Evolutionary conservation across 2,113 vertebrate species (phyloP), one percentile per base, ranked within the genome.

Genomic region (Arenaria interpres): DNA sequence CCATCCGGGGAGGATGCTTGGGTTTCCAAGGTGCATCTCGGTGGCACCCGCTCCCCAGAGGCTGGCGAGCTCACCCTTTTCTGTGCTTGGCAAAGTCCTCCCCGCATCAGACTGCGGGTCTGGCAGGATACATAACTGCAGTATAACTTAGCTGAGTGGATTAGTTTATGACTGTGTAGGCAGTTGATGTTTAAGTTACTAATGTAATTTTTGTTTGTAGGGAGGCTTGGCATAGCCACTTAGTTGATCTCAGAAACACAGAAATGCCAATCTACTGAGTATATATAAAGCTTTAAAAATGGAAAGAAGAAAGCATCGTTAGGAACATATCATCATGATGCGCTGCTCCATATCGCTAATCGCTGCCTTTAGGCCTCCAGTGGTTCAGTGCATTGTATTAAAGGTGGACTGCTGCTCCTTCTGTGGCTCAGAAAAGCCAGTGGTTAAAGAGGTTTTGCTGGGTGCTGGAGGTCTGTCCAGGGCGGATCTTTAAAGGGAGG

Each of bases 81-180:
- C 66, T 71, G 14, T 74, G 50, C 39, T 75, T 12, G 64, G 71
- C 32, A 43, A 21, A 71, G 50, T 51, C 91, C 39, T 85, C 12
- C 23, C 39, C 9, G 0, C 5, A 8, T 59, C 3, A 7, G 59
- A 51, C 48, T 53, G 28, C 30, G 48, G 45, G 23, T 89, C 77
- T 87, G 48, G 67, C 69, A 68, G 66, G 41, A 82, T 78, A 63
- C 68, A 60, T 81, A 74, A 62, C 45, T 88, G 30, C 4, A 33
- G 0, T 71, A 46, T 71, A 27, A 54, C 21, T 89, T 66, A 75
- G 46, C 66, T 6, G 11, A 72, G 78, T 18, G 60, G n/a, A 32
- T 95, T 88, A 59, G n/a, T 78, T 92, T 63, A 56, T 78, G 69
- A 35, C 64, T 89, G 66, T 39, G 62, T 95, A 91, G 89, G 81